Evolutionary conservation across 2,113 vertebrate species (phyloP), one percentile per base, ranked within the genome.

Genomic region (Perca flavescens): DNA sequence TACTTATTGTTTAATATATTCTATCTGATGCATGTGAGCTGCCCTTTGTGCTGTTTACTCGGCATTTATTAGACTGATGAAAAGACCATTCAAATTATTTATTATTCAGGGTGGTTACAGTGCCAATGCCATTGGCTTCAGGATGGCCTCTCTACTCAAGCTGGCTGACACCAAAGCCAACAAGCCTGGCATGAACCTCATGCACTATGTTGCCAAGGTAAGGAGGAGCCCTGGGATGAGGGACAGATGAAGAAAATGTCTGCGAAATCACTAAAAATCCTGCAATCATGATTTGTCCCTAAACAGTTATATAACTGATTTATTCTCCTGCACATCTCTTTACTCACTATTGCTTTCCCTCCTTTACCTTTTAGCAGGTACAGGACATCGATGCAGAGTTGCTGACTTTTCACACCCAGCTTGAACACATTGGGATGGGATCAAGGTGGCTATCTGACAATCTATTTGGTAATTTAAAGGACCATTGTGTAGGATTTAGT

Each of bases 161-260:
- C 84, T 96, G 67, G 95, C 94, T 12, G 96, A 96, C 93, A 96
- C 96, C n/a, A 96, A 95, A 69, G 95, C 96, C 74, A 96, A 96
- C 88, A 95, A 94, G 79, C 96, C 96, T 2, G 95, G 93, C 76
- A 95, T 96, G 94, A 96, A 96, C 85, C 95, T 96, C 53, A 93
- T 96, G 95, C 96, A 96, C 86, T 96, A 95, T 1, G 96, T 96
- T 13, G 93, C 94, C 62, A 96, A 95, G 95, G 96, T 96, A 78
- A 93, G 71, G 15, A 15, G 28, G 21, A 80, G 17, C 16, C 2
- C 28, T 7, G 11, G 47, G 22, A 49, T 47, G 10, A 43, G 40
- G 11, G 25, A 66, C 36, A 21, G 21, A 8, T 43, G 19, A 63
- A 64, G 46, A 43, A 76, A 62, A 47, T 56, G 28, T 73, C 15